Evolutionary conservation across 2,797 vertebrate species (phyloP), one percentile per base, ranked within the genome.

Genomic region (Crocidura indochinensis): DNA sequence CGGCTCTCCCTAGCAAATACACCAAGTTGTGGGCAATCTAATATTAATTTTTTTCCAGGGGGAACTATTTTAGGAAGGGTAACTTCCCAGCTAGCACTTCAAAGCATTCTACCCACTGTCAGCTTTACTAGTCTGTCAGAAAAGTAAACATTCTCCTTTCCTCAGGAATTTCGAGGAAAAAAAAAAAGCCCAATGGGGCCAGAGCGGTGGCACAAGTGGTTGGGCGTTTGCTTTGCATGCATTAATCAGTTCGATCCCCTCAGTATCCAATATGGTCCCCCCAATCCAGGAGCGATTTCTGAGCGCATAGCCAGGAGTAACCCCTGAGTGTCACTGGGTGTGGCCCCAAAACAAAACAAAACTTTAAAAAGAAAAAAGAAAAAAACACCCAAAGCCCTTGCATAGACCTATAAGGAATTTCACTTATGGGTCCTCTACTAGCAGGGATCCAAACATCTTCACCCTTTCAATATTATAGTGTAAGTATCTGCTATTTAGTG

Each of bases 41-140:
- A 15, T 53, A 60, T 76, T 69, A 17, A 64, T 69, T 38, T 84
- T 71, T 82, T 64, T 84, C 83, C 71, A 67, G 91, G 26, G 10
- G 51, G 49, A 91, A 79, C 3, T 47, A 68, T 83, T 69, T 51
- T 14, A 60, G 38, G 10, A 74, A 87, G 38, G 64, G 56, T 26
- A 10, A 24, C 10, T 44, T 44, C 31, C 9, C 31, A 84, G 46
- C n/a, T 71, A 27, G 29, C 24, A 8, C n/a, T 47, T 47, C 75
- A 51, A 74, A 56, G 8, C 69, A 46, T 10, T 64, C 68, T 29
- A 3, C 38, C 26, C 14, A 73, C n/a, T 65, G 10, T 17, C 72
- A 60, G 64, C 64, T 38, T 38, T 68, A 78, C 51, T 49, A 74
- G 88, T 14, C 87, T 89, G 89, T 68, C 90, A 85, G 74, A 74